phyloP scores from a whole-genome alignment of 2,888 invertebrate species.

The Steinernema carpocapsae region DNA sequence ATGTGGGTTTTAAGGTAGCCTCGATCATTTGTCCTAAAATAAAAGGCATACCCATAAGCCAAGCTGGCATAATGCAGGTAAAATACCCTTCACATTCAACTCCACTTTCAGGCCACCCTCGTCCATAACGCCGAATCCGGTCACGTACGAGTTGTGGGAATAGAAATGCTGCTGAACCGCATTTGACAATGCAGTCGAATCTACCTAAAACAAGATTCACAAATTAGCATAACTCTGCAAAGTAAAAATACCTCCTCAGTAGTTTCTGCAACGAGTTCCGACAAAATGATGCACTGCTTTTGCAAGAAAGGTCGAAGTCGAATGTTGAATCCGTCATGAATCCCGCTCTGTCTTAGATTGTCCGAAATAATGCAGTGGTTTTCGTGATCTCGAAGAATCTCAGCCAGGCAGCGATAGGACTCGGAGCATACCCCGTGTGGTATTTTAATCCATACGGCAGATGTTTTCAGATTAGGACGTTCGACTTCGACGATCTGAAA shows the following conservation, averaged over 20 bases:
- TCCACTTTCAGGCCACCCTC: not conserved
- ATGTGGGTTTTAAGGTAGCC: not conserved
- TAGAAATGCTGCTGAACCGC: not conserved
- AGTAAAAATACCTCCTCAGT: not conserved
- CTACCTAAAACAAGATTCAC: not conserved
- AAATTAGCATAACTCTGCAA: too few species aligned
- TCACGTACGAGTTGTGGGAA: not conserved
- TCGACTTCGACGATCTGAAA: conserved; percentile 20
- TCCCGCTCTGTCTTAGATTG: not conserved
- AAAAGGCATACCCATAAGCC: not conserved
- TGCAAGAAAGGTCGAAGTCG: not conserved
- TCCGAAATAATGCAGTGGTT: conserved; percentile 18
- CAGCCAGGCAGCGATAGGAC: not conserved
- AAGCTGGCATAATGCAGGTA: too few species aligned
- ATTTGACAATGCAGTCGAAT: not conserved
- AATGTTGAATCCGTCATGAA: not conserved
- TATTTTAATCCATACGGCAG: not conserved
- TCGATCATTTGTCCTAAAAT: not conserved
- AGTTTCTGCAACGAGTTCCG: not conserved
- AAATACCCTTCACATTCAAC: not conserved
- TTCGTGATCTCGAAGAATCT: not conserved
- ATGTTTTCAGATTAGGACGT: not conserved
- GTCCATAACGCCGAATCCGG: conserved; percentile 3
- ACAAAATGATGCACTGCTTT: not conserved
- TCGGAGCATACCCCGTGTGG: conserved; percentile 6